These are phyloP conservation scores for Chiloscyllium plagiosum DNA, from an alignment of 2,113 vertebrate species.

Conservation along the genomic window DNA sequence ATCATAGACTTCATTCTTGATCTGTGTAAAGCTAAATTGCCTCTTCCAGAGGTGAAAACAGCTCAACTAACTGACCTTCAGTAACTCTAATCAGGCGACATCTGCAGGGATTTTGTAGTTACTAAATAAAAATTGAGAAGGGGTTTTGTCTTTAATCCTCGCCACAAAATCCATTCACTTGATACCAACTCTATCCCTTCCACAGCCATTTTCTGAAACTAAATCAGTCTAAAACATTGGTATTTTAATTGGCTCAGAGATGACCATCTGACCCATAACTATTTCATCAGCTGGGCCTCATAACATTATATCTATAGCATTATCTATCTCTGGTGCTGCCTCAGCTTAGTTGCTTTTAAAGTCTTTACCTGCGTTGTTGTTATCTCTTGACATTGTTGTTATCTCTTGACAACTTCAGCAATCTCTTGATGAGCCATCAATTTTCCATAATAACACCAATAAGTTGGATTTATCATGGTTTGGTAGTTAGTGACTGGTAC, in stretches of 20 bases:
- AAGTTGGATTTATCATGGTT: background rate
- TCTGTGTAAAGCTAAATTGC: background rate
- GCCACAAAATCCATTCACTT: background rate
- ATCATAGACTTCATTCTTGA: background rate
- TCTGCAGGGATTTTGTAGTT: background rate
- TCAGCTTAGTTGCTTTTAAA: background rate
- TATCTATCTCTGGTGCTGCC: background rate
- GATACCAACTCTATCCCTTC: background rate
- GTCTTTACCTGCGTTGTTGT: background rate
- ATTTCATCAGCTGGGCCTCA: constrained; percentile 40
- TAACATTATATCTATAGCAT: constrained; percentile 31
- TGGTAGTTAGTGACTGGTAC: background rate
- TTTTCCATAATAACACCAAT: background rate
- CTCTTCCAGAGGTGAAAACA: background rate
- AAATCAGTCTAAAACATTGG: background rate
- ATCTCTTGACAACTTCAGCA: too few species aligned
- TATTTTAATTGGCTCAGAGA: background rate
- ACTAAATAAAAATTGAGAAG: background rate
- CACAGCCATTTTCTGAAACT: background rate
- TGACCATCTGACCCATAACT: background rate
- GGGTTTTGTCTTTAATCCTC: background rate
- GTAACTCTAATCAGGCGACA: background rate
- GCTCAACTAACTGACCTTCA: background rate
- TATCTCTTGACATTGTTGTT: background rate
- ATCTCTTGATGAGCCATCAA: background rate